phyloP scores from a whole-genome alignment of 2,888 invertebrate genomes.

The Lagria hirta region DNA sequence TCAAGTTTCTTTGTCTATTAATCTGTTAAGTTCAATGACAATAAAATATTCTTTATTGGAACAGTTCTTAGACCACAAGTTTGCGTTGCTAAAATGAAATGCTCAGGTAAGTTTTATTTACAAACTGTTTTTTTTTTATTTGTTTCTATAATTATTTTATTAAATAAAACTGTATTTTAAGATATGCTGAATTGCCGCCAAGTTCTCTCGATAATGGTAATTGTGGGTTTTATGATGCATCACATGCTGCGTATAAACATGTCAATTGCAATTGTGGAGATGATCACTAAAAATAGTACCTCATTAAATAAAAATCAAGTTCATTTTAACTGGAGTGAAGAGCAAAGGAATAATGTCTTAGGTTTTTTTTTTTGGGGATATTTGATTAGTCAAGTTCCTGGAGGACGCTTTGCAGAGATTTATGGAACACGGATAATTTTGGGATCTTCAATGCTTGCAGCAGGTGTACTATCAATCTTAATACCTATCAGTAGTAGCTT shows the following conservation, averaged over 20 bases:
- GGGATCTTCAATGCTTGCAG: slow-evolving; percentile 2
- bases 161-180: too few species aligned
- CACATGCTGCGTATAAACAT: slow-evolving; percentile 16
- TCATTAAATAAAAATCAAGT: neutral
- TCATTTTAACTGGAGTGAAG: slow-evolving; percentile 9
- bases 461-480: slow-evolving; percentile 8
- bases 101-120: too few species aligned
- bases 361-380: slow-evolving; percentile 19
- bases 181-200: slow-evolving; percentile 55
- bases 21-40: too few species aligned
- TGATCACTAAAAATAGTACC: slow-evolving; percentile 1
- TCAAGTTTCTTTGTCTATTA: too few species aligned
- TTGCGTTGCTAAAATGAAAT: too few species aligned
- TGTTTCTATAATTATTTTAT: too few species aligned
- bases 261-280: slow-evolving; percentile 13
- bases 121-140: too few species aligned
- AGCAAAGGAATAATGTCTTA: slow-evolving; percentile 12
- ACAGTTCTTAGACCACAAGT: too few species aligned
- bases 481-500: too few species aligned
- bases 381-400: slow-evolving; percentile 12
- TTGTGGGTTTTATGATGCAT: slow-evolving; percentile 13
- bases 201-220: slow-evolving; percentile 60
- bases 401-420: slow-evolving; percentile 16
- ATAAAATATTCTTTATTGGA: too few species aligned
- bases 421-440: slow-evolving; percentile 8